These are phyloP conservation scores for Lophius americanus DNA, from an alignment of 2,797 vertebrate genomes.

Conservation along the genomic window DNA sequence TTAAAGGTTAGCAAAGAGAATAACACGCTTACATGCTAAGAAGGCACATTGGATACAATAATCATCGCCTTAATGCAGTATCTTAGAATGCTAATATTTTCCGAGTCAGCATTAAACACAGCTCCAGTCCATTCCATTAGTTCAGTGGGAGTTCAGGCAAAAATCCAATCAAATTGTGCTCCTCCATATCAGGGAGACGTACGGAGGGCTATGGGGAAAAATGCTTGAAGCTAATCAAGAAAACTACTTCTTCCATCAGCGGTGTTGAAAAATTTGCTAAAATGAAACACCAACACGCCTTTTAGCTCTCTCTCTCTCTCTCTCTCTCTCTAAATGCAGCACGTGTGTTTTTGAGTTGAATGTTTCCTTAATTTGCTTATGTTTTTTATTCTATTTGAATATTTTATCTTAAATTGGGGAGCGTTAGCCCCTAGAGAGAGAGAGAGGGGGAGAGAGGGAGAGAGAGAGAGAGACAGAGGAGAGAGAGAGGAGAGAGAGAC, in stretches of 20 bases:
- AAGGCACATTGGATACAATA: neutral
- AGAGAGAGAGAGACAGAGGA: slow-evolving; percentile 10
- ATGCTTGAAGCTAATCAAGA: too few relatives aligned
- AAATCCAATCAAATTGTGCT: neutral
- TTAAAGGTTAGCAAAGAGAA: neutral
- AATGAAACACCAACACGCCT: slow-evolving; percentile 4
- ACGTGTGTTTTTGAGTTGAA: neutral
- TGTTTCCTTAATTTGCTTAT: too few relatives aligned
- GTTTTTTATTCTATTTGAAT: too few relatives aligned
- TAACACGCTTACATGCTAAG: neutral
- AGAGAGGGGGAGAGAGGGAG: slow-evolving; percentile 9
- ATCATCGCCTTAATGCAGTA: neutral
- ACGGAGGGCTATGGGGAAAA: too few relatives aligned
- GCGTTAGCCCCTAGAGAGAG: neutral
- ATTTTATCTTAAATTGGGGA: too few relatives aligned
- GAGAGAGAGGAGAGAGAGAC: slow-evolving; percentile 5
- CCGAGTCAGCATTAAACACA: neutral
- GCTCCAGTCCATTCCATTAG: too few relatives aligned
- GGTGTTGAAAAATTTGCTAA: too few relatives aligned
- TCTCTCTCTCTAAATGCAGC: neutral
- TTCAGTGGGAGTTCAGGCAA: neutral
- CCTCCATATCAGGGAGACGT: too few relatives aligned
- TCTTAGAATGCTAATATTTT: neutral
- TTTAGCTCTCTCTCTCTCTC: slow-evolving; percentile 5
- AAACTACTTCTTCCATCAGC: neutral